Evolutionary conservation across 37 sponge, comb jelly and placozoan genomes (phyloP).

Genomic region (Agelas oroides): DNA sequence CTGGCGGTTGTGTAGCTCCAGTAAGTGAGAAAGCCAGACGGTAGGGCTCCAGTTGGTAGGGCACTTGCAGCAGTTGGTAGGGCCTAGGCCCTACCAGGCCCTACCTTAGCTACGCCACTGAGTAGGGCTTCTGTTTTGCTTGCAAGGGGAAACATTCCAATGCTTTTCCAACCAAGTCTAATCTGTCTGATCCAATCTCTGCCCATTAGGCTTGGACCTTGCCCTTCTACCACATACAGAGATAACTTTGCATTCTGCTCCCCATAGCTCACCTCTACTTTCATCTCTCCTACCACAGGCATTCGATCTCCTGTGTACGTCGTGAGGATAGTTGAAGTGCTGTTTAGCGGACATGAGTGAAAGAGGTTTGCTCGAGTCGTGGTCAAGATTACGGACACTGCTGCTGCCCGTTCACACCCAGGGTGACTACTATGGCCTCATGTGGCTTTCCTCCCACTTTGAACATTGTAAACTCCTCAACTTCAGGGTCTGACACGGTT

Average conservation of each 20-base stretch:
- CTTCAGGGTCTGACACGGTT: no score
- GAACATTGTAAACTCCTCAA: background rate
- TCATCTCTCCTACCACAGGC: constrained; percentile 1
- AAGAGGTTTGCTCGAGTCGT: no score
- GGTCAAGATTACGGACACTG: constrained; percentile 6
- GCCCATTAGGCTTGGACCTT: constrained; percentile 11
- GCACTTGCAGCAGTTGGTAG: no score
- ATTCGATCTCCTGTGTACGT: constrained; percentile 19
- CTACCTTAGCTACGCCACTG: no score
- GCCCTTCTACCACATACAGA: background rate
- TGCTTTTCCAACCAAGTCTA: constrained; percentile 43
- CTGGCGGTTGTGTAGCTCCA: no score
- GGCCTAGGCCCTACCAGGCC: no score
- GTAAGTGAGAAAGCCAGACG: no score
- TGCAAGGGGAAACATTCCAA: background rate
- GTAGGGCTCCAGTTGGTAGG: no score
- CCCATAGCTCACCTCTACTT: background rate
- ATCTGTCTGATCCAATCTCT: constrained; percentile 43
- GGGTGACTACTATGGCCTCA: no score
- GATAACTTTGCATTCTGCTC: background rate
- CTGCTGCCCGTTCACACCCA: background rate
- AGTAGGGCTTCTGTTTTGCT: background rate
- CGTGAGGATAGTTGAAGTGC: no score
- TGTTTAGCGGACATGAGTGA: no score
- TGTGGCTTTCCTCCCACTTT: background rate